A percentile compares a stretch with the other conserved stretches of the same genome.
phyloP scores from a whole-genome alignment of 2,113 vertebrate species.

The Sturnira hondurensis region DNA sequence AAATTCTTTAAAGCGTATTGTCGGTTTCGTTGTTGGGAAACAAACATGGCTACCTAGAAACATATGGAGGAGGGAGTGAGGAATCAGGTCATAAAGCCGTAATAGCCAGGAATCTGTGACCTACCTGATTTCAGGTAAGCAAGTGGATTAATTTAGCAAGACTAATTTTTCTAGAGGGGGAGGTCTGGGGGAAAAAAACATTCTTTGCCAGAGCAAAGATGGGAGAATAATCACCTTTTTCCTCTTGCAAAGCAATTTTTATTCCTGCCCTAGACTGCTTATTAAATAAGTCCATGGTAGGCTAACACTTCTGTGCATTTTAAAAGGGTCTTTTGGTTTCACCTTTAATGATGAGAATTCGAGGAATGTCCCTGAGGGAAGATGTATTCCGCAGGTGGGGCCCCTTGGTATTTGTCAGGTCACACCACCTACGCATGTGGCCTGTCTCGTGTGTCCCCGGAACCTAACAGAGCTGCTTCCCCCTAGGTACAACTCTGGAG shows the following conservation, averaged over 20 bases:
- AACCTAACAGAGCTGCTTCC: background rate
- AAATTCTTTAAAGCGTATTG: background rate
- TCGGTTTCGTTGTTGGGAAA: background rate
- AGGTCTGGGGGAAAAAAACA: background rate
- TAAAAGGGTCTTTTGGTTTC: constrained; percentile 40
- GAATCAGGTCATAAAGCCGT: background rate
- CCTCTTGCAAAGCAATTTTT: background rate
- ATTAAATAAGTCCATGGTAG: background rate
- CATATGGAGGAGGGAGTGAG: background rate
- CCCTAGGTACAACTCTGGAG: background rate
- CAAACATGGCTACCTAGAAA: background rate
- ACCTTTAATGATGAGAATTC: constrained; percentile 41
- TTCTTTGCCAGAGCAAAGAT: constrained; percentile 13
- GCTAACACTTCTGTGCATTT: background rate
- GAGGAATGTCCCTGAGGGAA: constrained; percentile 47
- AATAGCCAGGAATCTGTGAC: background rate
- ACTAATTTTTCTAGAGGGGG: background rate
- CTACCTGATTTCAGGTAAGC: background rate
- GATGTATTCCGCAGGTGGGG: constrained; percentile 19
- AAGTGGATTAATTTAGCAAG: background rate
- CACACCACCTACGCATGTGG: background rate
- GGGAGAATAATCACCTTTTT: background rate
- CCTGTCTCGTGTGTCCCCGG: background rate
- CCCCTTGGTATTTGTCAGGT: constrained; percentile 46
- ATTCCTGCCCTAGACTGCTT: background rate